A percentile compares a stretch with the other conserved stretches of the same genome.
These are phyloP conservation scores for Paralichthys olivaceus DNA, from an alignment of 2,113 vertebrate species.

Conservation along the genomic window DNA sequence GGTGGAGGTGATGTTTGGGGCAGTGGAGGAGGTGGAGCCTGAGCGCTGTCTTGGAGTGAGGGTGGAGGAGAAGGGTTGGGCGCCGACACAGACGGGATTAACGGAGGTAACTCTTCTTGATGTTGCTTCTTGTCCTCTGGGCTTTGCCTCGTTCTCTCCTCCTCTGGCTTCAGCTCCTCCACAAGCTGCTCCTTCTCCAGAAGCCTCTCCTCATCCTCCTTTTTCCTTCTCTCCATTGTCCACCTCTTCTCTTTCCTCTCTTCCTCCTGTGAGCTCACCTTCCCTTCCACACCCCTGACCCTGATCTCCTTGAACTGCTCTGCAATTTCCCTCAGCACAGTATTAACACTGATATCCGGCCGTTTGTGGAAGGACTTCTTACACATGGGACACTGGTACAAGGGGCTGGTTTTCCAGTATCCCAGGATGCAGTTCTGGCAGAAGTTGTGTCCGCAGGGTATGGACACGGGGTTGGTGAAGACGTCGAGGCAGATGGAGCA, in stretches of 20 bases:
- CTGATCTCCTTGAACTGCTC: slow-evolving; percentile 83
- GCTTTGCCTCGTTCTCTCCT: slow-evolving; percentile 39
- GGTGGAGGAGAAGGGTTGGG: slow-evolving; percentile 27
- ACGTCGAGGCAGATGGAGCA: slow-evolving; percentile 87
- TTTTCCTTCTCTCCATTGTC: slow-evolving; percentile 53
- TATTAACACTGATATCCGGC: slow-evolving; percentile 83
- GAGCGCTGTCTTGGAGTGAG: slow-evolving; percentile 33
- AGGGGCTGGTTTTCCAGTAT: slow-evolving; percentile 81
- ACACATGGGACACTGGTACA: slow-evolving; percentile 85
- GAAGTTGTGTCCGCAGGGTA: slow-evolving; percentile 86
- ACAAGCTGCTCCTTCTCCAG: slow-evolving; percentile 42
- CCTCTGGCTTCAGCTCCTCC: slow-evolving; percentile 42
- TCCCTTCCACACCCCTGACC: slow-evolving; percentile 41
- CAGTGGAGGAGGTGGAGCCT: not conserved
- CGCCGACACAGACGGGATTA: slow-evolving; percentile 39
- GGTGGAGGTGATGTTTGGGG: slow-evolving; percentile 27
- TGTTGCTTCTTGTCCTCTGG: slow-evolving; percentile 34
- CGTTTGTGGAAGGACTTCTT: slow-evolving; percentile 83
- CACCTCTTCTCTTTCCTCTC: slow-evolving; percentile 39
- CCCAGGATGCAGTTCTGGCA: slow-evolving; percentile 83
- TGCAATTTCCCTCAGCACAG: slow-evolving; percentile 82
- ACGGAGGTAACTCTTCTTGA: slow-evolving; percentile 46
- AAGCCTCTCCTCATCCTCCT: slow-evolving; percentile 55
- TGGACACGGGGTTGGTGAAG: slow-evolving; percentile 85
- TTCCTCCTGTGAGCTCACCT: slow-evolving; percentile 12